Evolutionary conservation across 2,888 invertebrate genomes (phyloP), one percentile per base, ranked within the genome.

Genomic region (Ganaspis brasiliensis): DNA sequence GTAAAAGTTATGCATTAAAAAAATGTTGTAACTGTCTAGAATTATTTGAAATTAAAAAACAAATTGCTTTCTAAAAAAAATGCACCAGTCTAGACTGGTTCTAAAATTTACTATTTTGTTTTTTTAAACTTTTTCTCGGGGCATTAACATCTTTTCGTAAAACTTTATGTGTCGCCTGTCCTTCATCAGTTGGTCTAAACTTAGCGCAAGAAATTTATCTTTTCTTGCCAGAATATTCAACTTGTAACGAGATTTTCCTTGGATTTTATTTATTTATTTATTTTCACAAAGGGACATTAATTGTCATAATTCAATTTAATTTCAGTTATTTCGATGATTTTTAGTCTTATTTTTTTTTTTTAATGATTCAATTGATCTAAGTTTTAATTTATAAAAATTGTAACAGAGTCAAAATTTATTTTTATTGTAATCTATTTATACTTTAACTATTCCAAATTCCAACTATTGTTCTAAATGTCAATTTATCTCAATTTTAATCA

Each of bases 141-240:
- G 4, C 40, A 40, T 73, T 19, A 37, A 52, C 70, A 26, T 70
- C 26, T 57, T 49, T 56, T 31, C 72, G 73, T 74, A 31, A 74
- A 56, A 55, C 52, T 49, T 26, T 24, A 45, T 40, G 75, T 63
- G 70, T 57, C 80, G 63, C 74, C 81, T 78, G 63, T 74, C 73
- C 52, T 52, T 52, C 52, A 19, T 72, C 71, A 78, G 77, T 79
- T 52, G 76, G 57, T 81, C 81, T 84, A 84, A 84, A 84, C 57
- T 83, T 84, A 84, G 79, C 76, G 19, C 16, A 59, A 81, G 81
- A 77, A 81, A 76, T 83, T 35, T 77, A 59, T 70, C 70, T 73
- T 79, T 49, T 74, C 77, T 71, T 80, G 81, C 78, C 79, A 81
- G 70, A 55, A 45, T 61, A 79, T 31, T 78, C 73, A 37, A 72